Base-by-base conservation (phyloP, 92 coral and sea anemone species). In the Palythoa grandis region DNA sequence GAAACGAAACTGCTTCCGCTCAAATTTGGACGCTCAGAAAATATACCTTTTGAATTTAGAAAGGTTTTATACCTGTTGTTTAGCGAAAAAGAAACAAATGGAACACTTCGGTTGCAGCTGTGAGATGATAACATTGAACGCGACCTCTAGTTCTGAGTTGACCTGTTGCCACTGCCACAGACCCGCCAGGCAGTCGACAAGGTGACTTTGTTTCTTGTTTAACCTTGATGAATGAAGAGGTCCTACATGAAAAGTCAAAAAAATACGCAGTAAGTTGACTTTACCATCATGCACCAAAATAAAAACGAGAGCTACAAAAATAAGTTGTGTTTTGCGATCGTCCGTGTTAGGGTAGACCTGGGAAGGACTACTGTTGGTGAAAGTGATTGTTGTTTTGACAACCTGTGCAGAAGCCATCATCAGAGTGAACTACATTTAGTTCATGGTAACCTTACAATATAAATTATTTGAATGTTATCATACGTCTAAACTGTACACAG, bases 91-190 rank as follows among this genome's bases (percentile, higher is more conserved):
- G 83, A 88, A 86, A 52, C 98, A 94, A 13, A 94, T 53, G 15
- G 95, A 88, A 86, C 98, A 94, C 53, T 72, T 70, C 37, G 95
- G 93, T 38, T 85, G 87, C 38, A 83, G 84, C 57, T 90, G 93
- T 53, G 95, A 87, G 43, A 78, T 71, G 24, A 89, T 82, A 14
- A 76, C 54, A 70, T 94, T 94, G 78, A 94, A 94, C 12, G 92
- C 93, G 39, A 86, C 89, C 82, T 94, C 95, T 63, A 82, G 24
- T 76, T 87, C 76, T 60, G 87, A 88, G 88, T 92, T 90, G 39
- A 91, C 92, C 54, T 86, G 72, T 78, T 92, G 95, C 79, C 91
- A 89, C 8, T 79, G 82, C 94, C 93, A 94, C 61, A 94, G 85
- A 22, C 98, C 95, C n/a, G 87, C 87, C 17, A 92, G 85, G 35